Conservation (phyloP, 2,797 vertebrate genomes). For the Adelosebastes latens region DNA sequence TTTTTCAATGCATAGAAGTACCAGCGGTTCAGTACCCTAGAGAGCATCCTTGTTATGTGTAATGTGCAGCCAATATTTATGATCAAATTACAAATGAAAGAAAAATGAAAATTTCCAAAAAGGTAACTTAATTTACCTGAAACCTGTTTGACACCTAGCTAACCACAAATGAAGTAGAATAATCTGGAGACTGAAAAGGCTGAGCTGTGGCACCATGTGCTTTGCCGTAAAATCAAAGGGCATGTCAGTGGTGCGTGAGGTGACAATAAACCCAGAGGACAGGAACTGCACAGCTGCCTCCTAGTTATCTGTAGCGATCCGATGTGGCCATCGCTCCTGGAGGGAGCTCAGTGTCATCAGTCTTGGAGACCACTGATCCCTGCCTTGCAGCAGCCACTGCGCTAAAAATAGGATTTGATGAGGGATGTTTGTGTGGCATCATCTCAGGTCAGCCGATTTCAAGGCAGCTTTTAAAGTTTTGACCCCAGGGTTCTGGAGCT, state of each 20-base stretch:
- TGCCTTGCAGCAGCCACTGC: constrained; percentile 10
- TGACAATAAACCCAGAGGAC: not conserved
- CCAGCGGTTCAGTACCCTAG: not conserved
- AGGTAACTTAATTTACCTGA: not conserved
- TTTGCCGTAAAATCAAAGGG: constrained; percentile 7
- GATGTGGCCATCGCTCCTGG: not conserved
- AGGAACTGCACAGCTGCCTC: constrained; percentile 1
- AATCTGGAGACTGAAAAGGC: not conserved
- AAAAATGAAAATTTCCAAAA: not conserved
- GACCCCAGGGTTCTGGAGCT: not conserved
- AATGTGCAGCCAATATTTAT: not conserved
- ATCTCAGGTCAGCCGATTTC: constrained; percentile 30
- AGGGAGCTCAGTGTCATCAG: constrained; percentile 19
- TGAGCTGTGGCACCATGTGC: not conserved
- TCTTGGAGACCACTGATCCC: constrained; percentile 29
- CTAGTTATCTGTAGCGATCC: constrained; percentile 20
- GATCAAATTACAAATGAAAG: not conserved
- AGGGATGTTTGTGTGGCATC: constrained; percentile 21
- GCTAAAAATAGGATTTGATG: constrained; percentile 42
- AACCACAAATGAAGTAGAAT: not conserved
- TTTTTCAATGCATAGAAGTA: not conserved
- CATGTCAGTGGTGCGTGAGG: not conserved
- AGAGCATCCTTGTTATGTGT: not conserved
- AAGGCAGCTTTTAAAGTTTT: constrained; percentile 27
- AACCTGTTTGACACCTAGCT: not conserved